A percentile compares a stretch with the other conserved stretches of the same genome.
These are phyloP conservation scores for Craseonycteris thonglongyai DNA, from an alignment of 2,113 vertebrate species.

Conservation along the genomic window DNA sequence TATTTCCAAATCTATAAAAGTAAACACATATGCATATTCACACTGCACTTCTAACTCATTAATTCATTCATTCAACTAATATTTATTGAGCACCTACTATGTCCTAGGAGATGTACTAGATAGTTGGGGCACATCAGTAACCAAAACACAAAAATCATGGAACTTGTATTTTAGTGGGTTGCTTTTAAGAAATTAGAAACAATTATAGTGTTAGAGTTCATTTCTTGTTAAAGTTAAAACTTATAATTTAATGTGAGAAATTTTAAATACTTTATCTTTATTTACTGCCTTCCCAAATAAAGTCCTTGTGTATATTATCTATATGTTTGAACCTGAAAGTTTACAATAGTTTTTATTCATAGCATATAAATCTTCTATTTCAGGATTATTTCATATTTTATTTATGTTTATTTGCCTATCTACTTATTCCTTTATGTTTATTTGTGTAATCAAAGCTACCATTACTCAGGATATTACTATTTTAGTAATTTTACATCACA, in stretches of 20 bases:
- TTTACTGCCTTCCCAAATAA: background rate
- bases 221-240: background rate
- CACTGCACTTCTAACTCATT: background rate
- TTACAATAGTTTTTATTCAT: background rate
- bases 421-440: background rate
- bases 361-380: background rate
- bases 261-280: background rate
- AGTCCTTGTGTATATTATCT: background rate
- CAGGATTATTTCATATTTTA: background rate
- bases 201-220: background rate
- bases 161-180: background rate
- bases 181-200: background rate
- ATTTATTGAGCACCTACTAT: background rate
- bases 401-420: background rate
- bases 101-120: background rate
- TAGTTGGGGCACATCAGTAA: background rate
- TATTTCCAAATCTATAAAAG: background rate
- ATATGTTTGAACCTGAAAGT: background rate
- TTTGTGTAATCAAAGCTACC: background rate
- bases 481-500: background rate
- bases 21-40: background rate
- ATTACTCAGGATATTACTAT: background rate
- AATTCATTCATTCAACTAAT: background rate
- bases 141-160: background rate
- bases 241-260: background rate